Base-by-base conservation (phyloP, 1,140 invertebrate genomes). In the Paraescarpia echinospica region DNA sequence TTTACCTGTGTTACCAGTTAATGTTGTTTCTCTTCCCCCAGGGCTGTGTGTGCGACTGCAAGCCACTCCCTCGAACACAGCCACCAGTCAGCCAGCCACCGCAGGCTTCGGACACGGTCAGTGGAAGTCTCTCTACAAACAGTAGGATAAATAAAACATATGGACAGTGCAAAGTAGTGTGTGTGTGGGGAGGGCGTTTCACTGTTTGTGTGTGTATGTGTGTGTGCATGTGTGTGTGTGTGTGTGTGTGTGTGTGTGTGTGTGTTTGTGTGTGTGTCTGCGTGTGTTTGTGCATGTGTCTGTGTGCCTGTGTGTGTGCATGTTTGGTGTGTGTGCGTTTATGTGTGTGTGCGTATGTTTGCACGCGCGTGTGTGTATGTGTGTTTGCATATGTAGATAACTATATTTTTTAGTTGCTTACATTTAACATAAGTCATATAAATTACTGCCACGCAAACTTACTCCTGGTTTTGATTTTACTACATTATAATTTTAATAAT, bases 41-140 rank as follows among this genome's bases (percentile, higher is more conserved):
- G 95, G 95, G 48, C 93, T 96, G 48, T 94, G 95, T 33, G 95
- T 94, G 31, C 94, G 96, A 90, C 93, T 96, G 91, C 93, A 94
- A 90, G 94, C 93, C 91, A 98, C 98, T 92, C 98, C 93, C 97
- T 97, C 96, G 91, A 95, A 93, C 97, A 98, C 97, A 96, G 98
- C 48, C 97, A 98, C 92, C 97, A 94, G 93, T 92, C 93, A 98
- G 93, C 98, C 98, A 91, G 97, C 98, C 35, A 99, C 98, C 34
- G 98, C 98, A 91, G 98, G 98, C 8, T 97, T 99, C 77, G 98
- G 98, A 94, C 98, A 99, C 95, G 98, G 98, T 98, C 96, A 96
- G 96, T 95, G 59, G 59, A 77, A 77, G 2, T 22, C 27, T 51
- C 2, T 77, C 59, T 4, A 27, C 8, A 31, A 77, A 22, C 59